These are phyloP conservation scores for Pelobates fuscus DNA, from an alignment of 2,113 vertebrate genomes.

Conservation along the genomic window DNA sequence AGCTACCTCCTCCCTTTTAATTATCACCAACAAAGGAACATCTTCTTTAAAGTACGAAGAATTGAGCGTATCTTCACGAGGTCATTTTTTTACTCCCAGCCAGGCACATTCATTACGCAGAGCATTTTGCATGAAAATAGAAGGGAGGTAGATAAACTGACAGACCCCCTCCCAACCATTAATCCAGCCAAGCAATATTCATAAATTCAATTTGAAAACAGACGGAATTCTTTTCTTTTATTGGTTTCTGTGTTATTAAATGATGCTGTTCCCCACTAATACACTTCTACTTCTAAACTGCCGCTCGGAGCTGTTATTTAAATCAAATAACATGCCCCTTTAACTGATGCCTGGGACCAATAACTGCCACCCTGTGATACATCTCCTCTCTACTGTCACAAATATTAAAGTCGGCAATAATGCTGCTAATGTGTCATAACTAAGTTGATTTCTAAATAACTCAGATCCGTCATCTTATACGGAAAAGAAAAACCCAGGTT, in stretches of 20 bases:
- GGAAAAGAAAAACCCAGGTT: conserved; percentile 58
- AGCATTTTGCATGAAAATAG: conserved; percentile 22
- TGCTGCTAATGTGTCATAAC: conserved; percentile 74
- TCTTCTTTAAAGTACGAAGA: not conserved
- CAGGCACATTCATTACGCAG: not conserved
- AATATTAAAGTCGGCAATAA: conserved; percentile 85
- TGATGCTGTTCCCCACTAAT: conserved; percentile 99
- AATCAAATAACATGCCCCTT: conserved; percentile 99
- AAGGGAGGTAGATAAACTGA: conserved; percentile 27
- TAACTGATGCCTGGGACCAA: conserved; percentile 96
- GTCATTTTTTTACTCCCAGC: not conserved
- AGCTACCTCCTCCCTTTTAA: not conserved
- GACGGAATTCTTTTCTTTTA: conserved; percentile 93
- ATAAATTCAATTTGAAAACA: conserved; percentile 98
- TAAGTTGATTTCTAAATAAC: conserved; percentile 75
- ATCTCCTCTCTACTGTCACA: conserved; percentile 87
- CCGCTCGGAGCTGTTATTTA: conserved; percentile 98
- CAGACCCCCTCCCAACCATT: conserved; percentile 72
- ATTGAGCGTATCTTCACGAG: not conserved
- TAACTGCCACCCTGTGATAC: conserved; percentile 97
- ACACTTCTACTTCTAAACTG: conserved; percentile 91
- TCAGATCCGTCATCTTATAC: conserved; percentile 66
- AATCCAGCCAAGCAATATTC: conserved; percentile 95
- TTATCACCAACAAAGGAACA: not conserved
- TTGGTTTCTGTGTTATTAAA: conserved; percentile 99